These are phyloP conservation scores for Epirrhoe tristata DNA, from an alignment of 2,888 invertebrate genomes.

Conservation along the genomic window DNA sequence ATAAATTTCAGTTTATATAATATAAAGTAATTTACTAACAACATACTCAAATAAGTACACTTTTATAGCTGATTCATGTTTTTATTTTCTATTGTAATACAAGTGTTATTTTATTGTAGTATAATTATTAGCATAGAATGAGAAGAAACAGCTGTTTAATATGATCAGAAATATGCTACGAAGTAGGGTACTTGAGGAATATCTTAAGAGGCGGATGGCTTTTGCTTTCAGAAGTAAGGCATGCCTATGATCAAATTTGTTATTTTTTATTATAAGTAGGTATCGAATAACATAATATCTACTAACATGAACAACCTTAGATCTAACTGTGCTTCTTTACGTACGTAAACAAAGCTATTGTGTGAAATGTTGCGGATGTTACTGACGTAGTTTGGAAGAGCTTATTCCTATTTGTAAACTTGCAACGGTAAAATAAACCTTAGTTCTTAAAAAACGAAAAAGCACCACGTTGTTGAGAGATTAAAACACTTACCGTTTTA, in stretches of 20 bases:
- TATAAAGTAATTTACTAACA: no score
- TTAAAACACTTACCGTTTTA: constrained; percentile 80
- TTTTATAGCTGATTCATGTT: no score
- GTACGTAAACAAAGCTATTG: neutral
- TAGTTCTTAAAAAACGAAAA: constrained; percentile 27
- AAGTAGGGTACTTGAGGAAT: no score
- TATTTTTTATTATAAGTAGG: neutral
- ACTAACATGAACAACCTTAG: neutral
- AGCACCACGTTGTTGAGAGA: constrained; percentile 49
- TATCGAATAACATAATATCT: neutral
- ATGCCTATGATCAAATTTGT: neutral
- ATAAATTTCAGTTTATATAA: no score
- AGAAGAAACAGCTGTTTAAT: no score
- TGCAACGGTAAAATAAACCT: no score
- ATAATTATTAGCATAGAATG: no score
- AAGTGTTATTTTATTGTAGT: no score
- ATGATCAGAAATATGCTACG: no score
- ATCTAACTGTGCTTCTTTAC: neutral
- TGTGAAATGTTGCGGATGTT: neutral
- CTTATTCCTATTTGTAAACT: neutral
- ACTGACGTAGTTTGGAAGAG: neutral
- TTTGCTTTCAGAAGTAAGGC: neutral
- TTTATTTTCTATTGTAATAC: no score
- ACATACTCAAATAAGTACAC: no score
- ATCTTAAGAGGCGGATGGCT: neutral